Conservation (phyloP, 2,888 invertebrate genomes). For the Cephus spinipes region DNA sequence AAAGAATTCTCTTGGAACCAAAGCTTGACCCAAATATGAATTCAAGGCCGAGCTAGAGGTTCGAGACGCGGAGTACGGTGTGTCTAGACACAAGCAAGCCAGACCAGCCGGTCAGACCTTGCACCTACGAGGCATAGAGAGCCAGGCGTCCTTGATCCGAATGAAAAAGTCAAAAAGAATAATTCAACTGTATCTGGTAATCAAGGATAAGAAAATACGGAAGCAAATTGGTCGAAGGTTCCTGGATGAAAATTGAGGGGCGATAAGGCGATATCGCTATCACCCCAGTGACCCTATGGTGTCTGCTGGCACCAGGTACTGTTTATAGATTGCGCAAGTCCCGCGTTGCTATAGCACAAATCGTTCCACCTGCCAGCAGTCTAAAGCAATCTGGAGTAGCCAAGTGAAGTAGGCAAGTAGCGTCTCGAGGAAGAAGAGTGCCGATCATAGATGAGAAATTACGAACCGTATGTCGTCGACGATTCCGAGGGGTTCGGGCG, state of each 20-base stretch:
- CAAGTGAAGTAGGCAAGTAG: conserved; percentile 27
- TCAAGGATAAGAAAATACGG: background rate
- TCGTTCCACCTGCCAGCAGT: conserved; percentile 33
- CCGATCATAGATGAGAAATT: background rate
- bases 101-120: background rate
- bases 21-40: background rate
- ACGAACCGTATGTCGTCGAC: background rate
- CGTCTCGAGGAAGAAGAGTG: conserved; percentile 7
- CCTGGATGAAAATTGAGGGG: background rate
- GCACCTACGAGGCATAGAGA: background rate
- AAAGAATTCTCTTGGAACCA: background rate
- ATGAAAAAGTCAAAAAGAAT: background rate
- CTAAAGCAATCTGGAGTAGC: conserved; percentile 30
- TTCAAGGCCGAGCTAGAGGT: background rate
- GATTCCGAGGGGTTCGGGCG: background rate
- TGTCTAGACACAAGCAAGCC: background rate
- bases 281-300: conserved; percentile 59
- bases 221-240: background rate
- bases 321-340: conserved; percentile 57
- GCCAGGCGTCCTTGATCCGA: background rate
- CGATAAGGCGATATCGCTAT: conserved; percentile 17
- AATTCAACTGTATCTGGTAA: background rate
- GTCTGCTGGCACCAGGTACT: conserved; percentile 56
- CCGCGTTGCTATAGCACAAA: conserved; percentile 49
- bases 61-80: background rate